Percentiles rank a stretch among this genome's conserved stretches.
Conservation (phyloP, 2,797 vertebrate genomes). For the Ptychobarbus kaznakovi region DNA sequence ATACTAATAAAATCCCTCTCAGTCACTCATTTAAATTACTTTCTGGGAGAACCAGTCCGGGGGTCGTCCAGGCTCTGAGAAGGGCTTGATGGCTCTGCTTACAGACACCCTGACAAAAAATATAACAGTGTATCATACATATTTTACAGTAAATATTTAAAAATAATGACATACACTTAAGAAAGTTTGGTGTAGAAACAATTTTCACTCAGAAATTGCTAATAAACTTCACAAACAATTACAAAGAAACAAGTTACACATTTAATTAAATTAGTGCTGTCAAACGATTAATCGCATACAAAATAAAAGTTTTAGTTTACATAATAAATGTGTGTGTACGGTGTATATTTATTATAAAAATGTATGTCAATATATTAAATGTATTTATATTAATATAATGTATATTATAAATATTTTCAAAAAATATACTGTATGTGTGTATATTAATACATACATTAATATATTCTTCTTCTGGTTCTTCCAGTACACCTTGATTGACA, state of each 20-base stretch:
- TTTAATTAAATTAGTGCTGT: background rate
- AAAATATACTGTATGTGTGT: no score
- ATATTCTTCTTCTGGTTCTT: no score
- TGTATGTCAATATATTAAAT: no score
- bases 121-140: background rate
- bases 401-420: background rate
- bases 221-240: background rate
- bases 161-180: background rate
- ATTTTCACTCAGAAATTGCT: background rate
- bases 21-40: conserved; percentile 72
- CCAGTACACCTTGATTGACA: no score
- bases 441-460: no score
- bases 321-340: background rate
- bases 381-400: no score
- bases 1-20: background rate
- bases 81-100: conserved; percentile 98
- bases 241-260: background rate
- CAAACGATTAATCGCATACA: background rate
- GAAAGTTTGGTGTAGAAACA: background rate
- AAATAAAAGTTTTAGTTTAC: background rate
- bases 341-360: background rate
- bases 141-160: background rate
- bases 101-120: conserved; percentile 90
- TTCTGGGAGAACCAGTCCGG: conserved; percentile 99
- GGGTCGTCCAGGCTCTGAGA: conserved; percentile 94